These are phyloP conservation scores for Apistogramma diplotaenia DNA, from an alignment of 2,113 vertebrate species.

Conservation along the genomic window DNA sequence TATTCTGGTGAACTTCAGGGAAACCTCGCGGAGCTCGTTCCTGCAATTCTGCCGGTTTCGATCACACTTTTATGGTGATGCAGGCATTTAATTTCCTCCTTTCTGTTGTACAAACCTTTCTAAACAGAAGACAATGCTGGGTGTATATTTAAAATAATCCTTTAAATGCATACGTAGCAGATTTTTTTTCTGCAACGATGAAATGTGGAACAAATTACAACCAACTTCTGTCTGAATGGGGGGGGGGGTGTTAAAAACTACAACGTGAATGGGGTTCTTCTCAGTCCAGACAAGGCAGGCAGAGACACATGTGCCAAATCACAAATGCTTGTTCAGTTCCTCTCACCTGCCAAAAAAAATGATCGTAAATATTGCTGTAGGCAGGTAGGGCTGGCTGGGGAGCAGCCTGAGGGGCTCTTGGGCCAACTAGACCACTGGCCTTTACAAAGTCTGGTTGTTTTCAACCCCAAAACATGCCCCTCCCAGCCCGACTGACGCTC, in stretches of 20 bases:
- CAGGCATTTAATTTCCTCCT: background rate
- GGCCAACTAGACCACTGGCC: constrained; percentile 38
- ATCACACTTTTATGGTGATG: background rate
- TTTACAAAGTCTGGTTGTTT: constrained; percentile 29
- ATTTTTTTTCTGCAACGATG: background rate
- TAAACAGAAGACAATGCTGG: background rate
- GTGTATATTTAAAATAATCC: background rate
- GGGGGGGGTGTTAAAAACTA: constrained; percentile 53
- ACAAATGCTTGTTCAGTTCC: constrained; percentile 65
- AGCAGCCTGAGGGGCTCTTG: constrained; percentile 37
- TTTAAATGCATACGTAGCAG: background rate
- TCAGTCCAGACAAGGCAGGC: constrained; percentile 22
- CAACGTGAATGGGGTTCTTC: constrained; percentile 30
- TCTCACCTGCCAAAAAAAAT: constrained; percentile 65
- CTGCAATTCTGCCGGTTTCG: background rate
- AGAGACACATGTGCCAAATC: constrained; percentile 58
- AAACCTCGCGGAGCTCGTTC: background rate
- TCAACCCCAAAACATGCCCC: constrained; percentile 6
- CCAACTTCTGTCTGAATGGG: constrained; percentile 26
- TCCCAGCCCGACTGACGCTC: background rate
- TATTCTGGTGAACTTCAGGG: background rate
- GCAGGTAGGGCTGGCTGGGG: constrained; percentile 38
- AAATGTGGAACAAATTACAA: constrained; percentile 46
- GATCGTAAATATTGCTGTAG: constrained; percentile 64
- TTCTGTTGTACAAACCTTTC: background rate